Base-by-base conservation (phyloP, 2,797 vertebrate genomes). In the Holocentrus rufus region DNA sequence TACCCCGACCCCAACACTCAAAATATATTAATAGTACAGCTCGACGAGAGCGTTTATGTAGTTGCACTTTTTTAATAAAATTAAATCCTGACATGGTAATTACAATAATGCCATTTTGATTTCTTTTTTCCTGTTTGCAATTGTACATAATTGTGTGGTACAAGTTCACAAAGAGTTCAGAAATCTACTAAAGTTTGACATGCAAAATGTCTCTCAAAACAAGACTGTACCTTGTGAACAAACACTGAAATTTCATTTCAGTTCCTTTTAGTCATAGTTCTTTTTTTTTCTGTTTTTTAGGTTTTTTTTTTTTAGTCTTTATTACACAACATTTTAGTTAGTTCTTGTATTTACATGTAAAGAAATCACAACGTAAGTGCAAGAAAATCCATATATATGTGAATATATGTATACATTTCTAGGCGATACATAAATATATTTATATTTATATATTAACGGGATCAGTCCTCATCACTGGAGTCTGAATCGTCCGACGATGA, bases 1-100 rank as follows among this genome's bases (percentile, higher is more conserved):
- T 70, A 74, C 46, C 74, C 81, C 72, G 57, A 62, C 94, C 94
- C 94, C 92, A 91, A 95, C 96, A 96, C 95, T 96, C 95, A 95
- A 97, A 97, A 98, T 98, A 98, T 98, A 98, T 98, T 97, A 98
- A 97, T 96, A 96, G 96, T 97, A 98, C 95, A 97, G 97, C 96
- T 98, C 96, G 93, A 93, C 90, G 84, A 91, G 96, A 97, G 92
- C 95, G 92, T 95, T 94, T 93, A 95, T 95, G 91, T 91, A 87
- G 87, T 91, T 92, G 92, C 88, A 92, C 84, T 87, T 92, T 91
- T 93, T 97, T 94, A 96, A 98, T 97, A 98, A 99, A 99, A 97
- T 98, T 96, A 99, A 97, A 95, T 96, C 95, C 96, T 94, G 95
- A 97, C 95, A 97, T 95, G 95, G 93, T 96, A 97, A 93, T 92